phyloP scores from a whole-genome alignment of 2,797 vertebrate genomes.

The Channa striata region DNA sequence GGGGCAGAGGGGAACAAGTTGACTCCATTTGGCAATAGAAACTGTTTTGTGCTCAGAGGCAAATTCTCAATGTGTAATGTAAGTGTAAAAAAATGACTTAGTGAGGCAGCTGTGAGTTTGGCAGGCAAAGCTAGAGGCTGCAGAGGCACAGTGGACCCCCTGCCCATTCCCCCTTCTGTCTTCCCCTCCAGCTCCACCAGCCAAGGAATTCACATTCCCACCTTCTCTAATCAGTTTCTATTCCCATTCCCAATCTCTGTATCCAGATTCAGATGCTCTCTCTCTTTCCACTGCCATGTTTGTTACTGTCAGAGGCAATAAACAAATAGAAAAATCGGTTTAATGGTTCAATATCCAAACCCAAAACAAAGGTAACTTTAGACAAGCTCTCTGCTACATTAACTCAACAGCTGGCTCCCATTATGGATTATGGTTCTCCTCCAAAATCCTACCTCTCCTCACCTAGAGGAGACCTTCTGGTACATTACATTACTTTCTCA shows the following conservation, averaged over 20 bases:
- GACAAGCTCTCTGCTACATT: conserved; percentile 40
- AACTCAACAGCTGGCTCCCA: conserved; percentile 73
- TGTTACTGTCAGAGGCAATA: conserved; percentile 30
- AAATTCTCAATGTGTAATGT: conserved; percentile 77
- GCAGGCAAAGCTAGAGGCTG: conserved; percentile 60
- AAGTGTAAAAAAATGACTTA: conserved; percentile 71
- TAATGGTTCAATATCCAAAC: conserved; percentile 42
- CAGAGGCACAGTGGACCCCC: conserved; percentile 46
- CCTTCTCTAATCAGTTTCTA: conserved; percentile 53
- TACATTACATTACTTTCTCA: conserved; percentile 1
- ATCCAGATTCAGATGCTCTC: conserved; percentile 21
- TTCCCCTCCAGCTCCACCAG: conserved; percentile 4
- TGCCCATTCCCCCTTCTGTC: conserved; percentile 28
- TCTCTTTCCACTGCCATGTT: conserved; percentile 24
- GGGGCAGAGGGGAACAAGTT: conserved; percentile 42
- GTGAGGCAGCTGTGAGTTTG: conserved; percentile 82
- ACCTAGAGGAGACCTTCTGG: conserved; percentile 41
- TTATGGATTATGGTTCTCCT: conserved; percentile 63
- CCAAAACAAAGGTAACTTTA: conserved; percentile 50
- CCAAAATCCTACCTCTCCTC: conserved; percentile 41
- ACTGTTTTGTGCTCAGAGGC: conserved; percentile 73
- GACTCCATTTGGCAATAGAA: conserved; percentile 77
- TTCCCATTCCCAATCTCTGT: conserved; percentile 12
- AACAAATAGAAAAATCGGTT: conserved; percentile 43
- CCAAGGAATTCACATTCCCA: conserved; percentile 45